Evolutionary conservation across 2,797 vertebrate species (phyloP), one percentile per base, ranked within the genome.

Genomic region (Malurus leucopterus): DNA sequence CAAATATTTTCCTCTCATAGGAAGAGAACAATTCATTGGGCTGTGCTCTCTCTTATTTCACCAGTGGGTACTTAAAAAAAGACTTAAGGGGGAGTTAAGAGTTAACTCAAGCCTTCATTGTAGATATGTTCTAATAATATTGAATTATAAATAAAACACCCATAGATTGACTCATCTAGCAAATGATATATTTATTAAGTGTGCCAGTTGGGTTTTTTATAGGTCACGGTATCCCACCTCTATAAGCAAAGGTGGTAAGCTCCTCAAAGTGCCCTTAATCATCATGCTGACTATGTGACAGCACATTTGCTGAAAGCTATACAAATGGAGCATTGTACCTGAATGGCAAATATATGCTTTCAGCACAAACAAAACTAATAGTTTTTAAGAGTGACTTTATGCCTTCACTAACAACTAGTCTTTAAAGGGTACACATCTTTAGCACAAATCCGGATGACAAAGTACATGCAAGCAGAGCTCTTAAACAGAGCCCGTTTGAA

Each of bases 101-200:
- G 54, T 93, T 91, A 87, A 64, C 32, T 61, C 47, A 57, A 86
- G 21, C 24, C 8, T 55, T 83, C 84, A 50, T 64, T 55, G 81
- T 36, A 78, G 83, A 93, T 95, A 95, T 41, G 2, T 67, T 92
- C 69, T 85, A 85, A 65, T 49, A 88, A 72, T 73, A 91, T 85
- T 77, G n/a, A 86, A 50, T 80, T 85, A 91, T 58, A 93, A 91
- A 93, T 93, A 81, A 94, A 95, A 62, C 75, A 76, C 74, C 65
- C 73, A 65, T 0, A 11, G 73, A 59, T 1, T 12, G 73, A 38
- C 4, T 1, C 86, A 78, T 64, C 86, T 58, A 86, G 59, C 69
- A 68, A 92, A 91, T 78, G 75, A 92, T 91, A 84, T 95, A 96
- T 96, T 94, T 96, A 96, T 96, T 93, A 93, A 94, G 91, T 96